These are phyloP conservation scores for Lonchura striata DNA, from an alignment of 2,113 vertebrate genomes.

Conservation along the genomic window DNA sequence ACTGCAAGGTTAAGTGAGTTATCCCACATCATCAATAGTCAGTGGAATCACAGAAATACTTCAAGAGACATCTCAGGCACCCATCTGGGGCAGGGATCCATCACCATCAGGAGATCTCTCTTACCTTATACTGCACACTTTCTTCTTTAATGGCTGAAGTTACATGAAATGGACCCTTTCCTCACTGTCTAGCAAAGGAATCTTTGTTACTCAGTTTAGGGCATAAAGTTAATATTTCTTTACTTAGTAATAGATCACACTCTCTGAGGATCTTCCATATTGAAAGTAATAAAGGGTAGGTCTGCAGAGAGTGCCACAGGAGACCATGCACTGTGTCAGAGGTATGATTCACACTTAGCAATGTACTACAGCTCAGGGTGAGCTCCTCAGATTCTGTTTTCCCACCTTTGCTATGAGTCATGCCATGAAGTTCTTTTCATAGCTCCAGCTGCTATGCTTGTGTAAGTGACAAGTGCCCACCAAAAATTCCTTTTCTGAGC, in stretches of 20 bases:
- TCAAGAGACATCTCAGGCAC: neutral
- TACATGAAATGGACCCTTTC: neutral
- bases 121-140: neutral
- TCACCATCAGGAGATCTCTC: neutral
- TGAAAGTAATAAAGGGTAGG: neutral
- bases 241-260: neutral
- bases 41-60: neutral
- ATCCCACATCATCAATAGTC: neutral
- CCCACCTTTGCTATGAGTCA: constrained; percentile 9
- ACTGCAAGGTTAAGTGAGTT: neutral
- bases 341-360: neutral
- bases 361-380: neutral
- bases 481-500: neutral
- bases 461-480: neutral
- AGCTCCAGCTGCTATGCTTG: neutral
- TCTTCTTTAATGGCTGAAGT: neutral
- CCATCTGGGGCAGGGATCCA: neutral
- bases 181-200: neutral
- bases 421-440: neutral
- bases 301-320: neutral
- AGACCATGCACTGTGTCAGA: neutral
- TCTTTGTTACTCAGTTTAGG: neutral
- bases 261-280: neutral
- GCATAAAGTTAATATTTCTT: neutral
- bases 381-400: neutral